Base-by-base conservation (phyloP, 2,797 vertebrate species). In the Dermochelys coriacea region DNA sequence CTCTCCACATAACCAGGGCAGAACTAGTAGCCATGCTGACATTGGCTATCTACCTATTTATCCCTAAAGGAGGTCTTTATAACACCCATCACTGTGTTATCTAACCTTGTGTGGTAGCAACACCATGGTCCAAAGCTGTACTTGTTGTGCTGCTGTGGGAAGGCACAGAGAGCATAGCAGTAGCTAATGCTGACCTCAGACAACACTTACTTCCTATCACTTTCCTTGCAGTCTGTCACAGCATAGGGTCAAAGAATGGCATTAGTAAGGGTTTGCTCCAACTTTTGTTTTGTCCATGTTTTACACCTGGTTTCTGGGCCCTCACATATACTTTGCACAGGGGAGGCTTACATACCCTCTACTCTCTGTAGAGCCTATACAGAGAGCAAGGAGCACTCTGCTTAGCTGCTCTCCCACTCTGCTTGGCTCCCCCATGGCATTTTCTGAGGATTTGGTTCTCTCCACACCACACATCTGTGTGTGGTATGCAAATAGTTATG, bases 151-250 rank as follows among this genome's bases (percentile, higher is more conserved):
- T 23, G 54, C 54, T 55, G 54, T 55, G 54, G 21, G 23, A 55
- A 55, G 54, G 23, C 54, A 52, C 51, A 52, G 45, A 47, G 45
- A 47, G 6, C 45, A 47, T 47, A 47, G 45, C 45, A 47, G 45
- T 45, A 47, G 51, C 18, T 52, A 52, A 52, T 19, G 18, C 51
- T 52, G 18, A 52, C 18, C 19, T 54, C 71, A 23, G 64, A 7
- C 21, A 78, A 2, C 14, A 59, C 11, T 57, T 34, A 50, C 16
- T 86, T 85, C 51, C 84, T 54, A 34, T 82, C 11, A 37, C 50
- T 89, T 93, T 88, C 86, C 80, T 50, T 54, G 41, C 50, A 87
- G 55, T 9, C 9, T 82, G 61, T n/a, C 55, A 21, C 12, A 45
- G 27, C 49, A 31, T 51, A 25, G 68, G 51, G 41, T 37, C 16